Conservation (phyloP, 2,113 vertebrate genomes). For the Pheucticus melanocephalus region DNA sequence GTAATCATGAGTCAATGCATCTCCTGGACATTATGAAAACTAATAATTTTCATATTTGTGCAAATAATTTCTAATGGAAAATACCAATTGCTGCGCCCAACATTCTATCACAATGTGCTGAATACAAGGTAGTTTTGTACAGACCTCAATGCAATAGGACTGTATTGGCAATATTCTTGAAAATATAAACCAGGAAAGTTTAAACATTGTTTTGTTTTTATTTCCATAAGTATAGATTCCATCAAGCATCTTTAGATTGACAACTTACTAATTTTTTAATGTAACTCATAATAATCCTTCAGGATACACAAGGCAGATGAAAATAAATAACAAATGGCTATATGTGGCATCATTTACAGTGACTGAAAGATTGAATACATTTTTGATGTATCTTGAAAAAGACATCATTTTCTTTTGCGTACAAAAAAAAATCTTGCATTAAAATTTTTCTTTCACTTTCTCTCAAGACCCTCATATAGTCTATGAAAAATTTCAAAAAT, state of each 20-base stretch:
- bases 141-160: background rate
- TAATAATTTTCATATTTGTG: background rate
- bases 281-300: background rate
- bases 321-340: background rate
- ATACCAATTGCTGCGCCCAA: background rate
- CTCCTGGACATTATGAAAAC: background rate
- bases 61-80: background rate
- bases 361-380: background rate
- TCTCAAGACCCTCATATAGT: background rate
- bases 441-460: background rate
- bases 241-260: background rate
- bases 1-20: background rate
- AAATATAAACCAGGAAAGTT: background rate
- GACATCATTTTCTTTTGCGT: rapidly evolving
- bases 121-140: background rate
- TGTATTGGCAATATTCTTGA: background rate
- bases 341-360: background rate
- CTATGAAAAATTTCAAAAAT: background rate
- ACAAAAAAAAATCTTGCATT: background rate
- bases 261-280: background rate
- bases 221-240: background rate
- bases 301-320: background rate
- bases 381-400: background rate
- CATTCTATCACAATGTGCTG: background rate
- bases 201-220: background rate